Conservation (phyloP, 1,140 invertebrate species). For the Drosophila athabasca region DNA sequence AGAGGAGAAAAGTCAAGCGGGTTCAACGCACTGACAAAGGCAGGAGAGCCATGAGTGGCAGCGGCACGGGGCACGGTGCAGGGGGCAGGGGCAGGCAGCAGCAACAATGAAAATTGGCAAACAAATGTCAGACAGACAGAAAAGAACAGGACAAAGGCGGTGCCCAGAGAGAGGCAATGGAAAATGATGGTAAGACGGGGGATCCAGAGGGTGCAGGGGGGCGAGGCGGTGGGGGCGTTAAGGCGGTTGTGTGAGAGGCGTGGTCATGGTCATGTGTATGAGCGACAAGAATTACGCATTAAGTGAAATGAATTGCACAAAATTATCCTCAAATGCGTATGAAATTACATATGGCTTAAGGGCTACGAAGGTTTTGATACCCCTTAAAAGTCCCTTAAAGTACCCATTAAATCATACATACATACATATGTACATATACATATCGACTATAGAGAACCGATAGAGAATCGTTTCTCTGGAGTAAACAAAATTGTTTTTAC, state of each 20-base stretch:
- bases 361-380: no score
- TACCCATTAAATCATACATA: no score
- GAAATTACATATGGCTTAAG: no score
- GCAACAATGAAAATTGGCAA: slow-evolving; percentile 53
- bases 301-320: slow-evolving; percentile 75
- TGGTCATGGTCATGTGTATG: slow-evolving; percentile 23
- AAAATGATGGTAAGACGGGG: no score
- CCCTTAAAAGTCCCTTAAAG: no score
- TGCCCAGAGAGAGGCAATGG: neutral
- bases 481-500: no score
- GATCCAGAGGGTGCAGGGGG: no score
- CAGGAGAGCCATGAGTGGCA: neutral
- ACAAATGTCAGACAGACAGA: slow-evolving; percentile 54
- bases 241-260: slow-evolving; percentile 11
- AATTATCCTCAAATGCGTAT: slow-evolving; percentile 15
- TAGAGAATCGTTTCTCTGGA: no score
- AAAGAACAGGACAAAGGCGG: slow-evolving; percentile 42
- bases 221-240: neutral
- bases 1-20: slow-evolving; percentile 27
- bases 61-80: no score
- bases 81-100: neutral
- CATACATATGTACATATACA: no score
- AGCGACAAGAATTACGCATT: slow-evolving; percentile 62
- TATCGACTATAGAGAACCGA: no score
- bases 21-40: slow-evolving; percentile 48